Evolutionary conservation across 2,797 vertebrate genomes (phyloP), one percentile per base, ranked within the genome.

Genomic region (Galago senegalensis): DNA sequence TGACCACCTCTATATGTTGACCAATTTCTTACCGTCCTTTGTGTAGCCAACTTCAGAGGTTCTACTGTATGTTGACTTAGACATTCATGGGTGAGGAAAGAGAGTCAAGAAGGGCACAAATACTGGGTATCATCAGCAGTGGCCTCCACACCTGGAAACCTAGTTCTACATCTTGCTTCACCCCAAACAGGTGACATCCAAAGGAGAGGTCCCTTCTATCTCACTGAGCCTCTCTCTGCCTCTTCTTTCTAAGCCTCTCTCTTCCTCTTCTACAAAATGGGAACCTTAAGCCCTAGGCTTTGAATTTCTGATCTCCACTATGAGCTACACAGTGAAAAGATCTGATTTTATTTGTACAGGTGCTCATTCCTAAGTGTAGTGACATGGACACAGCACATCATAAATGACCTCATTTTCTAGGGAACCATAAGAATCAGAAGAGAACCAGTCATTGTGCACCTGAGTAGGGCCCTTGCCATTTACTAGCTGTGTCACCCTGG

Each of bases 381-480:
- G 29, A n/a, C 56, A 53, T 23, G 67, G 21, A 43, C 43, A 14
- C 25, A 2, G 25, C 31, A 37, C 70, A 18, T 2, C 1, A 2
- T 3, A 8, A 75, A 56, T n/a, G 16, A 40, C 13, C 49, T 5
- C 8, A 34, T 17, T 43, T 63, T 8, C 27, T 7, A 18, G 56
- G n/a, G 37, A 3, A n/a, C n/a, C 0, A 0, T 3, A 12, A 60
- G 63, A 40, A 27, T 29, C 9, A 6, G 2, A 20, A 49, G 37
- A 23, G 91, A 27, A 7, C 4, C 29, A 8, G 9, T 2, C 53
- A 14, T 1, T 0, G 0, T 4, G 31, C 49, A 9, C 34, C 60
- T 31, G 37, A 10, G 7, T 1, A 0, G 40, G 18, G 27, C 6
- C 43, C 40, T 37, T 0, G 0, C 21, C 6, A 1, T 18, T 49